Conservation (phyloP, 2,888 invertebrate species). For the Epinotia demarniana region DNA sequence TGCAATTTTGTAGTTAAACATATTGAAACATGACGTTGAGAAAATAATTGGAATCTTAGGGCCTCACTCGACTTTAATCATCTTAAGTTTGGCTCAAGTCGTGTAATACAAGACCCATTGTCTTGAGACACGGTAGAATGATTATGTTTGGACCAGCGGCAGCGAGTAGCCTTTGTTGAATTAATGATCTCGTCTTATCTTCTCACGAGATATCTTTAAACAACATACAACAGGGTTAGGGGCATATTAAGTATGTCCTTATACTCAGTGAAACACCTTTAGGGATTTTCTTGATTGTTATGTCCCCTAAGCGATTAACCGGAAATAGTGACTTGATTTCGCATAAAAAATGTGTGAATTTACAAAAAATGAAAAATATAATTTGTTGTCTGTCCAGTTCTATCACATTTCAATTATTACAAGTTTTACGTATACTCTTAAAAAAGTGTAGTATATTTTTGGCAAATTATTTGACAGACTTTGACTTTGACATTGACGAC, state of each 20-base stretch:
- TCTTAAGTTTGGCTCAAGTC: conserved; percentile 22
- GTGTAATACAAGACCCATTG: conserved; percentile 24
- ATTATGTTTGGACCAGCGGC: conserved; percentile 13
- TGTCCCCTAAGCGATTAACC: background rate
- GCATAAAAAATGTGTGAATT: no score
- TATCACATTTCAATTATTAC: no score
- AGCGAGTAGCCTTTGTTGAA: conserved; percentile 12
- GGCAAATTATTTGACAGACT: no score
- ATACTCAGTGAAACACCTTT: background rate
- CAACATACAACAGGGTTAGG: background rate
- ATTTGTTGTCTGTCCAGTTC: no score
- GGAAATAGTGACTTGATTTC: no score
- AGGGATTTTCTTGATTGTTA: background rate
- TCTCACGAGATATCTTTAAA: background rate
- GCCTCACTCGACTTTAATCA: conserved; percentile 24
- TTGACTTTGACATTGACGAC: no score
- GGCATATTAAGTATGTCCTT: no score
- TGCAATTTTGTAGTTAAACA: background rate
- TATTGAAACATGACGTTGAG: background rate
- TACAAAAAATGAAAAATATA: no score
- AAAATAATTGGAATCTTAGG: background rate
- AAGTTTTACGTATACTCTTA: no score
- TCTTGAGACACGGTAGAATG: conserved; percentile 13
- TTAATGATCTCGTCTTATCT: conserved; percentile 19
- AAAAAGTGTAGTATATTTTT: no score